Evolutionary conservation across 2,888 invertebrate species (phyloP).

Genomic region (Agriopis aurantiaria): DNA sequence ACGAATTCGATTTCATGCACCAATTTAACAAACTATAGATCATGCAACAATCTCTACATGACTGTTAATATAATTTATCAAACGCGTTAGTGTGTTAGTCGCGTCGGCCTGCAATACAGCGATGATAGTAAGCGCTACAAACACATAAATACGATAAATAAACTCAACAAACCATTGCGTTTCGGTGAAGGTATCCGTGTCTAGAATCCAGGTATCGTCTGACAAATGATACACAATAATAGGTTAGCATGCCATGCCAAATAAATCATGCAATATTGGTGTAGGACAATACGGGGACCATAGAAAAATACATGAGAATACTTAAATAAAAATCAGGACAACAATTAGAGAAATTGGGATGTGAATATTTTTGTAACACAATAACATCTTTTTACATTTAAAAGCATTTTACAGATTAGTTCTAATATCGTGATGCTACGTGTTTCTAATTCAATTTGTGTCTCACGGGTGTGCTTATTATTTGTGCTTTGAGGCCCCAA

Average conservation of each 20-base stretch:
- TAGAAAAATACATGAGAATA: constrained; percentile 52
- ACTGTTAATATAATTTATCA: constrained; percentile 21
- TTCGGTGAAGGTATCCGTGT: constrained; percentile 77
- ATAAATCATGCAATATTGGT: constrained; percentile 77
- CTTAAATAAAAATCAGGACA: constrained; percentile 47
- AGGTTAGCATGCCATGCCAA: constrained; percentile 84
- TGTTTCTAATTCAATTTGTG: constrained; percentile 42
- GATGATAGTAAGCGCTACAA: constrained; percentile 57
- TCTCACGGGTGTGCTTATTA: constrained; percentile 44
- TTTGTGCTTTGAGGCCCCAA: constrained; percentile 45
- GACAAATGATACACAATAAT: constrained; percentile 82
- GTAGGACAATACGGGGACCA: constrained; percentile 55
- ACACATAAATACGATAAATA: constrained; percentile 61
- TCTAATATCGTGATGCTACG: constrained; percentile 44
- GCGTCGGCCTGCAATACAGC: constrained; percentile 57
- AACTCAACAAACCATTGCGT: constrained; percentile 81
- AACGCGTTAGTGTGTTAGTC: constrained; percentile 60
- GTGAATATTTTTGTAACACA: constrained; percentile 5
- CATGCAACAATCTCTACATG: constrained; percentile 38
- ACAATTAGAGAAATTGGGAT: constrained; percentile 36
- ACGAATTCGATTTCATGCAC: constrained; percentile 13
- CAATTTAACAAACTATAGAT: constrained; percentile 28
- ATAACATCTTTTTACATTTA: constrained; percentile 34
- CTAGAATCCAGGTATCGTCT: constrained; percentile 86
- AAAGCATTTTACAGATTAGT: constrained; percentile 40